phyloP scores from a whole-genome alignment of 2,113 vertebrate species.

The Cebus imitator region DNA sequence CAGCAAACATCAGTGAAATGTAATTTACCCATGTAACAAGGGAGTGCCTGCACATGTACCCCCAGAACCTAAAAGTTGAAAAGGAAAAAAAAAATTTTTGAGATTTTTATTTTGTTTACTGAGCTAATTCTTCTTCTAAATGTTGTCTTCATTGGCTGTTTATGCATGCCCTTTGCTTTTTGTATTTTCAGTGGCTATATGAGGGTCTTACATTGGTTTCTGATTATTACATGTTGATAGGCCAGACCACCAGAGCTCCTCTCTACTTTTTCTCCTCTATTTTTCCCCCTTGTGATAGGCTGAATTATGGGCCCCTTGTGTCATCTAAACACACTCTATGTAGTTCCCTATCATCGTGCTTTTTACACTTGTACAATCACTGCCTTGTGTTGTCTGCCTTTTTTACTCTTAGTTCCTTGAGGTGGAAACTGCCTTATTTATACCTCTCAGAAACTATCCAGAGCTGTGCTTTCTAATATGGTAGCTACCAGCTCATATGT shows the following conservation, averaged over 20 bases:
- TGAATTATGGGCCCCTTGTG: not conserved
- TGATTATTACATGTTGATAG: not conserved
- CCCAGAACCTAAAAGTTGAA: no score
- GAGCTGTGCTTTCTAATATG: not conserved
- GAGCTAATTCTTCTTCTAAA: not conserved
- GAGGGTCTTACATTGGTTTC: not conserved
- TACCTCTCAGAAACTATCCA: not conserved
- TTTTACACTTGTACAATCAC: not conserved
- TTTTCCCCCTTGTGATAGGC: not conserved
- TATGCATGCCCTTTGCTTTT: not conserved
- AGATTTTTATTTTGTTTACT: not conserved
- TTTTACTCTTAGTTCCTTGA: not conserved
- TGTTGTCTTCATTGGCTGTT: not conserved
- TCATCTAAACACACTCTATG: not conserved
- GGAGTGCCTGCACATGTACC: no score
- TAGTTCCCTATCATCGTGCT: not conserved
- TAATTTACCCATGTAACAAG: no score
- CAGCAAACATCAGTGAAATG: no score
- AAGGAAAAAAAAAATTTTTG: not conserved
- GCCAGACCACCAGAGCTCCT: no score
- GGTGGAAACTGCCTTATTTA: not conserved
- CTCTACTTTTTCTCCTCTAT: not conserved
- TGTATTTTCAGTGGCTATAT: not conserved
- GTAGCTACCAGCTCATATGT: not conserved
- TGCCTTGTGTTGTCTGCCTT: not conserved